phyloP scores from a whole-genome alignment of 2,888 invertebrate genomes.

The Hedya salicella region DNA sequence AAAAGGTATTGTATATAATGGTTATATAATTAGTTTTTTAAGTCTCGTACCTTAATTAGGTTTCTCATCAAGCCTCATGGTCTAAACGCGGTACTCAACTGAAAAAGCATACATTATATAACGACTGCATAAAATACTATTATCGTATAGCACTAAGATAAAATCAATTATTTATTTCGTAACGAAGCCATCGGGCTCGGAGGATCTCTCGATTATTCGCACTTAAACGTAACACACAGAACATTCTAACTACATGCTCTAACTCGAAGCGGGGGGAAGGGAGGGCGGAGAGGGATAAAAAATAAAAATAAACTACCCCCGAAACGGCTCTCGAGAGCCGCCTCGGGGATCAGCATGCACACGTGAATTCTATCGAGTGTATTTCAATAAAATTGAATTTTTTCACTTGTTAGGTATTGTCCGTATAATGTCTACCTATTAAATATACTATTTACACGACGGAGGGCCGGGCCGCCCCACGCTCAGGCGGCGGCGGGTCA shows the following conservation, averaged over 20 bases:
- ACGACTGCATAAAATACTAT: too few relatives aligned
- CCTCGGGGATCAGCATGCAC: conserved; percentile 69
- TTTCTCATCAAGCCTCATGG: too few relatives aligned
- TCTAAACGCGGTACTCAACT: too few relatives aligned
- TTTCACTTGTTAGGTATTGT: conserved; percentile 85
- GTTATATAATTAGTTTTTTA: too few relatives aligned
- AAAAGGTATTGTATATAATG: too few relatives aligned
- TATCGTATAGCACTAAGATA: too few relatives aligned
- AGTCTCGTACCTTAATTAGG: too few relatives aligned
- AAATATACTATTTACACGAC: conserved; percentile 78
- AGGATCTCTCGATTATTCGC: not conserved
- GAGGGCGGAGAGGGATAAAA: conserved; percentile 60
- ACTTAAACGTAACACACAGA: conserved; percentile 47
- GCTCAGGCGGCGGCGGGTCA: conserved; percentile 32
- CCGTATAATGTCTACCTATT: conserved; percentile 82
- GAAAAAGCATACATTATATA: too few relatives aligned
- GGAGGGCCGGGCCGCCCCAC: conserved; percentile 60
- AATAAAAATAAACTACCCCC: conserved; percentile 54
- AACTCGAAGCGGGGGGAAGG: conserved; percentile 57
- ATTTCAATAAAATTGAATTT: conserved; percentile 80
- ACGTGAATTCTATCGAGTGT: conserved; percentile 79
- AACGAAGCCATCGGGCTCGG: too few relatives aligned
- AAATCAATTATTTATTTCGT: too few relatives aligned
- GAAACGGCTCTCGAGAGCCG: conserved; percentile 32
- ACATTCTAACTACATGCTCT: conserved; percentile 67